Evolutionary conservation across 2,888 invertebrate species (phyloP).

Genomic region (Leptura quadrifasciata): DNA sequence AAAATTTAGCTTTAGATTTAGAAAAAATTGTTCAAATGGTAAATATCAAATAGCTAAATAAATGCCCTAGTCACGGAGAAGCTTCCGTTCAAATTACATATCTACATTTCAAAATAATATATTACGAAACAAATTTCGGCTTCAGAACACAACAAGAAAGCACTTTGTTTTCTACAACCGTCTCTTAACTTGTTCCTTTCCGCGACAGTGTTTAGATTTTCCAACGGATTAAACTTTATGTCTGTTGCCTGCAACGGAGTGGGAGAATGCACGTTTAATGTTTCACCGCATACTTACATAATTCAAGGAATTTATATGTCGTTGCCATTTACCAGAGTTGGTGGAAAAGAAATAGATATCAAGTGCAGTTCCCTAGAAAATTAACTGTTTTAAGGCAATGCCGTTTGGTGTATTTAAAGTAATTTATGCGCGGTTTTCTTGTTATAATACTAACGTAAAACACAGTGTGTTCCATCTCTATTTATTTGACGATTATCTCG

Average conservation of each 20-base stretch:
- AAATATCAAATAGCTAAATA: conserved; percentile 3
- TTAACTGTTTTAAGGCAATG: neutral
- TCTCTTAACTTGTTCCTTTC: conserved; percentile 44
- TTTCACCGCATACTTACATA: conserved; percentile 50
- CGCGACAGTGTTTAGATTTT: conserved; percentile 53
- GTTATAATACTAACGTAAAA: too few relatives aligned
- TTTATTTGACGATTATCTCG: too few relatives aligned
- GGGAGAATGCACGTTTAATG: conserved; percentile 48
- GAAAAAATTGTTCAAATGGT: neutral
- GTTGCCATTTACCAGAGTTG: conserved; percentile 43
- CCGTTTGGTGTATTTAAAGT: neutral
- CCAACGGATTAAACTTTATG: conserved; percentile 58
- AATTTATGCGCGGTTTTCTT: neutral
- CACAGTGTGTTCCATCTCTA: too few relatives aligned
- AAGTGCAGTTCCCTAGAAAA: conserved; percentile 29
- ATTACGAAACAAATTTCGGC: conserved; percentile 36
- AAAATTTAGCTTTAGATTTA: too few relatives aligned
- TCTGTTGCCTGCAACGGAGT: conserved; percentile 45
- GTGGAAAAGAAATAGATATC: conserved; percentile 37
- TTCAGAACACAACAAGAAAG: conserved; percentile 39
- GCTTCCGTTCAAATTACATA: conserved; percentile 21
- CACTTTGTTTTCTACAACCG: conserved; percentile 41
- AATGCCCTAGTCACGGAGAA: neutral
- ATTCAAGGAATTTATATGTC: conserved; percentile 45
- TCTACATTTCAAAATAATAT: conserved; percentile 32